Evolutionary conservation across 2,113 vertebrate genomes (phyloP), one percentile per base, ranked within the genome.

Genomic region (Damaliscus lunatus): DNA sequence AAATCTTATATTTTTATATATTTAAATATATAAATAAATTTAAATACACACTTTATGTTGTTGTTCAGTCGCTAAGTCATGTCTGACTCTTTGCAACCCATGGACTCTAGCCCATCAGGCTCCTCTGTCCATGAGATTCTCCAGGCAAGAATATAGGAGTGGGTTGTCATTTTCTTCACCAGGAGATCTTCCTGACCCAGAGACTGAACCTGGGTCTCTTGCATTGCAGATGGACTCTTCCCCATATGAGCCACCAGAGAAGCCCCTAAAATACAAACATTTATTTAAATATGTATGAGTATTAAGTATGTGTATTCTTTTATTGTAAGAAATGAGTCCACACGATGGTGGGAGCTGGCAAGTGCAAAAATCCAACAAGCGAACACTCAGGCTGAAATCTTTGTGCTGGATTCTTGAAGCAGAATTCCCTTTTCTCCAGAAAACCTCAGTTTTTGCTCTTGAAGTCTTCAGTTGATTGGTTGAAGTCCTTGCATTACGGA

Each of bases 361-460:
- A 46, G 92, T 57, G 48, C 50, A 31, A 84, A 46, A 16, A 36
- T 82, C 67, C 25, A 78, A 50, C 6, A n/a, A 31, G 52, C 50
- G 74, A 55, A 33, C 3, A 55, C 5, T 36, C 21, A 53, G 64
- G n/a, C 25, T 1, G 16, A 43, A 74, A n/a, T 27, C n/a, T 33
- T 52, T n/a, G 6, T 19, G n/a, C 36, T 55, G 43, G 14, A 77
- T 23, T 25, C 25, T 90, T 1, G 21, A 60, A 36, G 59, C 11
- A 86, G 78, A 94, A 92, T 89, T 88, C 81, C 21, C 53, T 46
- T 55, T 94, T 48, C 43, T 57, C 43, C 31, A 19, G n/a, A 40
- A 82, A 93, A 55, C 11, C 7, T 84, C 11, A 13, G 19, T 9
- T 27, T 91, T 89, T 81, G 17, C 40, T 36, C 3, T 6, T 33